Evolutionary conservation across 2,888 invertebrate genomes (phyloP), one percentile per base, ranked within the genome.

Genomic region (Bursaphelenchus okinawaensis): DNA sequence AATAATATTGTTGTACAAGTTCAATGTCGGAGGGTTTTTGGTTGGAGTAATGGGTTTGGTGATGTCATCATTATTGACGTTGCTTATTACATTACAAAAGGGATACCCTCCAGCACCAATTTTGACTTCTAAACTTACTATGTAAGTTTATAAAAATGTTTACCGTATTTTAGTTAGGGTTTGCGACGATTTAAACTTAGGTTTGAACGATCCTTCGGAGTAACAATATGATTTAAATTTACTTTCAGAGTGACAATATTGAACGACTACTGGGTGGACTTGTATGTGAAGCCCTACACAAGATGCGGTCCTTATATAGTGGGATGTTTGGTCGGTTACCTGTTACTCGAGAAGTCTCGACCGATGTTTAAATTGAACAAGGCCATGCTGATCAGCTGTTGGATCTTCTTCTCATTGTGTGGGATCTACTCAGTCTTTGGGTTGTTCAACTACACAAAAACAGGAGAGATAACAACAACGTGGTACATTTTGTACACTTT

Each of bases 1-100:
- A 1, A 87, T 90, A 0, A 88, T 89, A 86, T 84, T 88, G 3
- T 84, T 88, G 22, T 72, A 74, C 60, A 72, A 72, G 74, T 63
- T 62, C 62, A 56, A 65, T 55, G 52, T 65, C 57, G 27, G 65
- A 29, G 77, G 78, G 16, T 52, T 77, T 7, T 16, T 69, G 1
- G 52, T 71, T 1, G 71, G 70, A 4, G 40, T 65, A 9, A 12
- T 68, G 23, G 9, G 68, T 9, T 58, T 75, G 31, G 63, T 58
- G 7, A 8, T 67, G 0, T 77, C 78, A 6, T 72, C 73, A 8
- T 58, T 69, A 8, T 65, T 72, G 20, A 75, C 67, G 24, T 28
- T 81, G n/a, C 60, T 65, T 16, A 75, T 81, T 19, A 73, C 77
- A 9, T 54, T 77, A 12, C 50, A 66, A 40, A 70, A 78, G 8